Evolutionary conservation across 2,888 invertebrate species (phyloP), one percentile per base, ranked within the genome.

Genomic region (Synanthedon myopaeformis): DNA sequence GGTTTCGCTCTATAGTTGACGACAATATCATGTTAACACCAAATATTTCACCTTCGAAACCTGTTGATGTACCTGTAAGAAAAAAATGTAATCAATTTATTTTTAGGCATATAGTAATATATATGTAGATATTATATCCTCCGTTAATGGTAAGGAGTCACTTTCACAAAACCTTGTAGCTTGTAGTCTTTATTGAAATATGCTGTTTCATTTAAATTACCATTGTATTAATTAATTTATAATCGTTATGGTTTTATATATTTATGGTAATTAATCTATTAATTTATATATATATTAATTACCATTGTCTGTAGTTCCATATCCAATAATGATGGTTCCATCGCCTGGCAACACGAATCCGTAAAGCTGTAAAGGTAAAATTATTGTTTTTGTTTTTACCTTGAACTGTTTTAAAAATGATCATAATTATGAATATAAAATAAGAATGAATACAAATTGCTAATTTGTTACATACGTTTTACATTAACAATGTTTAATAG

Each of bases 291-390:
- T 28, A 28, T 28, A 8, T 28, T 35, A 35, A 35, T 87, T 90
- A 83, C 92, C 90, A 62, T 89, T 89, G 63, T 90, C 89, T n/a
- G 90, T 89, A 60, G 90, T 90, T 61, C 92, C 92, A 70, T 93
- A 92, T 17, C 92, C 92, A n/a, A 92, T 78, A 8, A 92, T 91
- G 5, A 92, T 73, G 62, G 92, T 92, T 8, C 92, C 92, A 3
- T 88, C 88, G 23, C 83, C 82, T 5, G 91, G 90, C 55, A 92
- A 79, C 51, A 85, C 74, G 52, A 84, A 79, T 1, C 89, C 89
- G 49, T 74, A 66, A 51, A 91, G 76, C 92, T 92, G 81, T 53
- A 89, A 89, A 57, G 11, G 49, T 49, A 49, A 49, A 13, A 19
- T 12, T 49, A 2, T 14, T 45, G 45, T 45, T n/a, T 45, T 12